Conservation (phyloP, 2,113 vertebrate species). For the Pristiophorus japonicus region DNA sequence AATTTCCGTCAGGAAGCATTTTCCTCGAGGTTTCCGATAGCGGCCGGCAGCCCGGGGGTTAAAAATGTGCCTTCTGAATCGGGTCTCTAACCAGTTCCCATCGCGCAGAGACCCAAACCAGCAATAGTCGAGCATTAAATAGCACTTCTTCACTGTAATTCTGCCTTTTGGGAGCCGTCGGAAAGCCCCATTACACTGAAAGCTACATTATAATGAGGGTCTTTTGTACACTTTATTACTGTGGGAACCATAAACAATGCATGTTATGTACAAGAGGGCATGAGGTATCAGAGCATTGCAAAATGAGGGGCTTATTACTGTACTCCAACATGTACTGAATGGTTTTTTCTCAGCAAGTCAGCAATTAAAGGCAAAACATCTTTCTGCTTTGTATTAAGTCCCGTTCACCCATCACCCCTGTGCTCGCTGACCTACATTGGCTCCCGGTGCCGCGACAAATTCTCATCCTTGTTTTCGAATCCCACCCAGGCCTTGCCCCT, state of each 20-base stretch:
- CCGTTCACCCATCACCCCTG: background rate
- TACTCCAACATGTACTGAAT: background rate
- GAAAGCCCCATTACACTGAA: conserved; percentile 34
- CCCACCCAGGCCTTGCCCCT: background rate
- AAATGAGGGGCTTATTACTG: conserved; percentile 36
- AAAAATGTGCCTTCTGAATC: background rate
- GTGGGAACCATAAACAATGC: conserved; percentile 35
- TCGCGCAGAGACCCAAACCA: background rate
- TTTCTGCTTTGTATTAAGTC: background rate
- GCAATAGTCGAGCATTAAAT: conserved; percentile 25
- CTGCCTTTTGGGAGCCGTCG: conserved; percentile 24
- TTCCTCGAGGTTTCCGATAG: background rate
- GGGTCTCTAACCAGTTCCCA: background rate
- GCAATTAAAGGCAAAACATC: conserved; percentile 21
- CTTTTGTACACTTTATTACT: conserved; percentile 37
- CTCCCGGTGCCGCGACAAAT: background rate
- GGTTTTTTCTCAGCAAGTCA: background rate
- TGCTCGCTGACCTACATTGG: background rate
- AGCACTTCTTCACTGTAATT: conserved; percentile 31
- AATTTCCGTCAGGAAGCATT: background rate
- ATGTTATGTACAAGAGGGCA: conserved; percentile 36
- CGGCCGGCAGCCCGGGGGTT: background rate
- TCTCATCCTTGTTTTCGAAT: background rate
- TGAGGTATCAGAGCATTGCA: conserved; percentile 27
- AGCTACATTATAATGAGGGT: conserved; percentile 37